phyloP scores from a whole-genome alignment of 2,113 vertebrate species.

The Myxocyprinus asiaticus region DNA sequence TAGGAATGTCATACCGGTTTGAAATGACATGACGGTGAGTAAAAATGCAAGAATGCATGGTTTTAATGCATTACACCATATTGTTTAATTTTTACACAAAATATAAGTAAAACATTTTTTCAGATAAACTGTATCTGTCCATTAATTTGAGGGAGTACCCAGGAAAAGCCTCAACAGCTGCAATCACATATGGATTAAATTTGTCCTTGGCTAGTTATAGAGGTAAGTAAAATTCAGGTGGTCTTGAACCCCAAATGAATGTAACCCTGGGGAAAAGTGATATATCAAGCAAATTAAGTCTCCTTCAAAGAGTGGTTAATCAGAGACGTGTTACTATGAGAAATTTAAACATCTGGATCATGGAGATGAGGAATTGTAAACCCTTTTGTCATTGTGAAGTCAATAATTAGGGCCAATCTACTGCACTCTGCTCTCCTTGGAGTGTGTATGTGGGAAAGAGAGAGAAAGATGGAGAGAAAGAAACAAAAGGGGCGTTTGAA shows the following conservation, averaged over 20 bases:
- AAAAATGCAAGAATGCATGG: neutral
- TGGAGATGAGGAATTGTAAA: slow-evolving; percentile 66
- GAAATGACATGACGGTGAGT: too few species aligned
- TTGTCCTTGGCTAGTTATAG: slow-evolving; percentile 13
- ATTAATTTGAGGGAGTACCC: neutral
- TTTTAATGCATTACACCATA: neutral
- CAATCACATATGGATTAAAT: slow-evolving; percentile 8
- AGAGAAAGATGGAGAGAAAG: slow-evolving; percentile 39
- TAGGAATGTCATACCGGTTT: too few species aligned
- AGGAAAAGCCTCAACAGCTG: neutral
- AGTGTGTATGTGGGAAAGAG: neutral
- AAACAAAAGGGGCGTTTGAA: slow-evolving; percentile 15
- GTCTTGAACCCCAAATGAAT: slow-evolving; percentile 23
- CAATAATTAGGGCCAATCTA: slow-evolving; percentile 65
- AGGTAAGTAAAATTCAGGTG: slow-evolving; percentile 35
- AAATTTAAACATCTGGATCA: slow-evolving; percentile 57
- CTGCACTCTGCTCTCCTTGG: neutral
- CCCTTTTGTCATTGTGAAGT: slow-evolving; percentile 68
- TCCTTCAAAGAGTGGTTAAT: slow-evolving; percentile 31
- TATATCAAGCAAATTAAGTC: slow-evolving; percentile 33
- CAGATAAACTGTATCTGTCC: neutral
- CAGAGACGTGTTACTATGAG: slow-evolving; percentile 24
- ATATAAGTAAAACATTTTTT: neutral
- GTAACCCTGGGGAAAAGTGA: slow-evolving; percentile 9
- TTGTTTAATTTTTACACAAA: neutral